Base-by-base conservation (phyloP, 1,140 invertebrate genomes). In the Zeugodacus cucurbitae region DNA sequence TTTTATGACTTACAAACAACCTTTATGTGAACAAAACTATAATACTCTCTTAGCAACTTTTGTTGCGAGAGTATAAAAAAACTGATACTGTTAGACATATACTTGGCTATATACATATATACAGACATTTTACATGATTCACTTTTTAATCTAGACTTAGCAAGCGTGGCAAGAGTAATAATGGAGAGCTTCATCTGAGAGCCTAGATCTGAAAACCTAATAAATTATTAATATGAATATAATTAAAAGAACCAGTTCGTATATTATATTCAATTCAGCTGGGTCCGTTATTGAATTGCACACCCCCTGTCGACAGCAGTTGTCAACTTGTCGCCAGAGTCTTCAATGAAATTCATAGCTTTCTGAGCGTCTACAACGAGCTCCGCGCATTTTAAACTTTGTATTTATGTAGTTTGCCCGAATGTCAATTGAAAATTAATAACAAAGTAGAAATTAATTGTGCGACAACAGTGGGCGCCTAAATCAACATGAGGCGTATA, bases 401-500 rank as follows among this genome's bases (percentile, higher is more conserved):
- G 64, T 70, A 70, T 4, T 22, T 62, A 22, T 62, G 7, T 62
- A 70, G 8, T 41, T 82, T 48, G 22, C 4, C 48, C 22, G 29
- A 82, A 82, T 82, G 74, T 26, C 74, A 82, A 82, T 82, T 82
- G 74, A 82, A 54, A 82, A 82, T 82, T 82, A 82, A 82, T 82
- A 82, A 82, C 74, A 82, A 82, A 82, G 41, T 82, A 26, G 41
- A 82, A 48, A 82, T 82, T 82, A 82, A 82, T 82, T 82, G 74
- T 44, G 41, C 74, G n/a, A 82, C 41, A 82, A 29, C 74, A 48
- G 41, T 26, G 41, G 74, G 74, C 74, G 74, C 74, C 74, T 82
- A 82, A 82, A 82, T 82, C 74, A 82, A 48, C 74, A 82, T 82
- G 41, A 48, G 74, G 74, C 74, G 74, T 82, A 82, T 82, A 82